These are phyloP conservation scores for Pristionchus exspectatus DNA, from an alignment of 2,888 invertebrate genomes.

Conservation along the genomic window DNA sequence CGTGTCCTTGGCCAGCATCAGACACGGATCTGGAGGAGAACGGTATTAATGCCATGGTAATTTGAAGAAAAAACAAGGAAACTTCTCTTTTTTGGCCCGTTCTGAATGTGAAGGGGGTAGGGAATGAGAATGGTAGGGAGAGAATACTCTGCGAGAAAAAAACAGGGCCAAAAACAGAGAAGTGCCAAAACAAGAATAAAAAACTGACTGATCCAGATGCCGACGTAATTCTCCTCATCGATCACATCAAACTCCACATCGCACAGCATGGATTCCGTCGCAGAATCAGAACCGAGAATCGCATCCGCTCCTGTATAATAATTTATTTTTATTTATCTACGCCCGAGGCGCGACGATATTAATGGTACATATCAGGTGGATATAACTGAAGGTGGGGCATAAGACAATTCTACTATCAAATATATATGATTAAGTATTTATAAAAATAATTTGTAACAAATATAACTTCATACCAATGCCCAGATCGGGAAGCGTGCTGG, in stretches of 20 bases:
- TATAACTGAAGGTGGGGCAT: not conserved
- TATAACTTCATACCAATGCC: slow-evolving; percentile 58
- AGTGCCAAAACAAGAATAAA: not conserved
- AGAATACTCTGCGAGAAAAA: no score
- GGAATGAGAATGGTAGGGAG: no score
- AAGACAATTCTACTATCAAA: not conserved
- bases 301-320: slow-evolving; percentile 66
- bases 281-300: slow-evolving; percentile 75
- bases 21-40: slow-evolving; percentile 67
- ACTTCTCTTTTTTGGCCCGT: no score
- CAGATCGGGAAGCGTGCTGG: slow-evolving; percentile 74
- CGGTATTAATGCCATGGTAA: not conserved
- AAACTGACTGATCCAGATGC: slow-evolving; percentile 71
- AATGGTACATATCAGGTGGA: no score
- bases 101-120: no score
- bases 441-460: not conserved
- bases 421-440: no score
- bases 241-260: slow-evolving; percentile 72
- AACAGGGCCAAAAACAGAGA: no score
- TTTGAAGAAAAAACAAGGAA: not conserved
- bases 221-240: slow-evolving; percentile 67
- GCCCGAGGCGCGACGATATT: no score
- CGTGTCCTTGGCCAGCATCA: slow-evolving; percentile 68
- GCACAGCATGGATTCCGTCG: slow-evolving; percentile 74
- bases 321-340: not conserved